A percentile compares a stretch with the other conserved stretches of the same genome.
phyloP scores from a whole-genome alignment of 1,140 invertebrate species.

The Megalonaias nervosa region DNA sequence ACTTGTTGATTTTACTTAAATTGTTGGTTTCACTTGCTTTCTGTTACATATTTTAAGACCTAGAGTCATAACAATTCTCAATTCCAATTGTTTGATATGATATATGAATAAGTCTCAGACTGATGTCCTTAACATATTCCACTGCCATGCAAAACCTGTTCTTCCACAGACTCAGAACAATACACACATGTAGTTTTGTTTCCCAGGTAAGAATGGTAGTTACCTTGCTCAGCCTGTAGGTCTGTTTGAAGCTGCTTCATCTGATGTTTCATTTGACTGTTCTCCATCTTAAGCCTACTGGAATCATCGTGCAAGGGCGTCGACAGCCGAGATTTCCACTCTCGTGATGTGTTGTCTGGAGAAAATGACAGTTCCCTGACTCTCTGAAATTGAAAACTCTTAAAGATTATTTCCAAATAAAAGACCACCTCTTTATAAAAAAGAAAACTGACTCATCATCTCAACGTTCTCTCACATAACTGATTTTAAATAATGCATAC shows the following conservation, averaged over 20 bases:
- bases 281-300: slow-evolving; percentile 29
- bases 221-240: slow-evolving; percentile 37
- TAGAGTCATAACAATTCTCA: no score
- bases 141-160: not conserved
- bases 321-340: slow-evolving; percentile 15
- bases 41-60: no score
- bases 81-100: not conserved
- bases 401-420: no score
- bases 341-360: slow-evolving; percentile 9
- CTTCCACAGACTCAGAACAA: not conserved
- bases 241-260: slow-evolving; percentile 33
- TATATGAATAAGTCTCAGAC: not conserved
- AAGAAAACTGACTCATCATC: no score
- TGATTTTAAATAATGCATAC: no score
- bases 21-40: no score
- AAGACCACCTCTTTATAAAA: no score
- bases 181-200: not conserved
- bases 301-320: slow-evolving; percentile 29
- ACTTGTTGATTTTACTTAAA: no score
- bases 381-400: no score
- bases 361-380: slow-evolving; percentile 24
- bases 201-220: not conserved
- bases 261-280: slow-evolving; percentile 33
- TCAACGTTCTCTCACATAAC: no score
- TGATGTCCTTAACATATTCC: no score